A percentile compares a stretch with the other conserved stretches of the same genome.
Evolutionary conservation across 2,888 invertebrate species (phyloP).

Genomic region (Saturnia pavonia): DNA sequence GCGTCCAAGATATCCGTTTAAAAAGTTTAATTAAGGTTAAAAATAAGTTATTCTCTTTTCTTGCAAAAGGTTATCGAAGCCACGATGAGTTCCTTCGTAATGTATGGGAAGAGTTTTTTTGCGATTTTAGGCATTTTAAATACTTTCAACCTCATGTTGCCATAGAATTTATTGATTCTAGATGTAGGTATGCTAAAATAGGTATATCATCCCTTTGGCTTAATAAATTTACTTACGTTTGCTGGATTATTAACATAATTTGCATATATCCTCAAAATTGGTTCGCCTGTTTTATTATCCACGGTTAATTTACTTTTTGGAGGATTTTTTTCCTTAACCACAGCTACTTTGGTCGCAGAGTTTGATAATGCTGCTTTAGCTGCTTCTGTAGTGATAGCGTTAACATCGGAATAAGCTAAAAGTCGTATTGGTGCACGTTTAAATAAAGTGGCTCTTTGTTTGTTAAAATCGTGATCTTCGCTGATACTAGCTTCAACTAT

Average conservation of each 20-base stretch:
- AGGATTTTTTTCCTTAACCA: constrained; percentile 69
- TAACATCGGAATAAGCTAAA: constrained; percentile 56
- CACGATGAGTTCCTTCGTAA: too few relatives aligned
- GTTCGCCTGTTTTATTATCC: constrained; percentile 73
- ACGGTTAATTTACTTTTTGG: constrained; percentile 70
- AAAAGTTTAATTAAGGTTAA: too few relatives aligned
- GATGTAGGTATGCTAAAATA: background rate
- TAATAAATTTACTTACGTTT: constrained; percentile 50
- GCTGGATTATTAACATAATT: constrained; percentile 64
- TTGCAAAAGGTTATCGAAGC: too few relatives aligned
- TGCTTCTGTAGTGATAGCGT: constrained; percentile 36
- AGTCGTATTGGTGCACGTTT: constrained; percentile 63
- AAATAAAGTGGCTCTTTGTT: constrained; percentile 58
- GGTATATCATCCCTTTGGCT: background rate
- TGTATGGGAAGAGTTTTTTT: too few relatives aligned
- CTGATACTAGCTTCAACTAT: constrained; percentile 69
- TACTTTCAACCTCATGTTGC: too few relatives aligned
- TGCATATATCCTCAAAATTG: constrained; percentile 80
- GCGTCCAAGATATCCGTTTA: too few relatives aligned
- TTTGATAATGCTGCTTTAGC: constrained; percentile 29
- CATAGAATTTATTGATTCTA: constrained; percentile 42
- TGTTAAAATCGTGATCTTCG: constrained; percentile 70
- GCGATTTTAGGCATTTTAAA: too few relatives aligned
- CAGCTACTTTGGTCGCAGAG: constrained; percentile 41
- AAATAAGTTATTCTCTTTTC: too few relatives aligned